Percentiles rank a stretch among this genome's conserved stretches.
Conservation (phyloP, 2,113 vertebrate species). For the Triplophysa siluroides region DNA sequence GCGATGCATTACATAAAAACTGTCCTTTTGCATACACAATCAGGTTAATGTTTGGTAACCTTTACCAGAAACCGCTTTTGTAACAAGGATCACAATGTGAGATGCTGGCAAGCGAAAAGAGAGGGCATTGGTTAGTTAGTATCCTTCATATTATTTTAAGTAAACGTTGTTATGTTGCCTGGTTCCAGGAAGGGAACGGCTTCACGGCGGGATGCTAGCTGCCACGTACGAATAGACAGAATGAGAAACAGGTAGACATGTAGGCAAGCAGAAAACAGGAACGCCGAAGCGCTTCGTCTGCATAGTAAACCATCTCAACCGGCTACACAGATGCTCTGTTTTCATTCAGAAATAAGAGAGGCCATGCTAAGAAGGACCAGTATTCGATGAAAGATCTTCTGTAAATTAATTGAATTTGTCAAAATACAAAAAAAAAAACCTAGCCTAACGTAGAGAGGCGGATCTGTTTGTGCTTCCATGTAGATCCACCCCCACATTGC, state of each 20-base stretch:
- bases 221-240: constrained; percentile 53
- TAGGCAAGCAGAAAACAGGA: constrained; percentile 18
- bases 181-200: constrained; percentile 7
- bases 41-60: constrained; percentile 63
- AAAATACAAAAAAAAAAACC: background rate
- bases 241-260: background rate
- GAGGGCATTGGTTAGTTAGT: constrained; percentile 11
- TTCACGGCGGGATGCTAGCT: constrained; percentile 64
- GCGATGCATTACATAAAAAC: constrained; percentile 53
- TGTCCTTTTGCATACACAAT: constrained; percentile 62
- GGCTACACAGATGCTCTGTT: constrained; percentile 70
- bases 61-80: constrained; percentile 64
- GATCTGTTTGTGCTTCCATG: background rate
- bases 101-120: constrained; percentile 48
- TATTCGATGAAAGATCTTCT: background rate
- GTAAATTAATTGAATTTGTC: background rate
- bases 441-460: background rate
- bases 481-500: too few relatives aligned
- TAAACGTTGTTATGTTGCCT: constrained; percentile 14
- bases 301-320: constrained; percentile 84
- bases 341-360: constrained; percentile 39
- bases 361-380: constrained; percentile 25
- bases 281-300: constrained; percentile 78
- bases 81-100: constrained; percentile 56
- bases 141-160: constrained; percentile 29